phyloP scores from a whole-genome alignment of 2,888 invertebrate genomes.

The Adelognathus sp. region DNA sequence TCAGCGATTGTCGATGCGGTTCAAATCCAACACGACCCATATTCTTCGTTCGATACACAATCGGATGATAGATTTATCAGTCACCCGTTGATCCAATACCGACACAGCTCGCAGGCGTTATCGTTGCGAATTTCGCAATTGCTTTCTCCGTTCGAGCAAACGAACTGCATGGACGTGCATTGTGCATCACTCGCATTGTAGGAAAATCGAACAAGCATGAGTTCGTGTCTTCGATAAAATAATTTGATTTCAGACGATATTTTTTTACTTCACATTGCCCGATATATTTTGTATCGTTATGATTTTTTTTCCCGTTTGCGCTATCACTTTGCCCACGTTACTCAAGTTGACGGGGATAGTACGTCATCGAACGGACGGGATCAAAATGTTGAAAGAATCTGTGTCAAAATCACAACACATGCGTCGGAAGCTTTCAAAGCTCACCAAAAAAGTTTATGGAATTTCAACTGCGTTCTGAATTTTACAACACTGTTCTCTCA shows the following conservation, averaged over 20 bases:
- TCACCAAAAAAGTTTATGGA: too few relatives aligned
- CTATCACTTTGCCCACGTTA: too few relatives aligned
- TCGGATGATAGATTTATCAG: constrained; percentile 34
- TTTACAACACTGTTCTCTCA: too few relatives aligned
- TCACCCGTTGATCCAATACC: constrained; percentile 56
- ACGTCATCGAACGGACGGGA: too few relatives aligned
- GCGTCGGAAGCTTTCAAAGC: too few relatives aligned
- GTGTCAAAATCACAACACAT: too few relatives aligned
- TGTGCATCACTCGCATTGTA: background rate
- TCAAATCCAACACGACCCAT: constrained; percentile 12
- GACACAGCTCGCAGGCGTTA: constrained; percentile 30
- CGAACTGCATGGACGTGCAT: background rate
- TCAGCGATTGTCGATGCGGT: constrained; percentile 1
- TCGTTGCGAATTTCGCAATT: constrained; percentile 1
- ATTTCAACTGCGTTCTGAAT: too few relatives aligned
- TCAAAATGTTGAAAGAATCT: too few relatives aligned
- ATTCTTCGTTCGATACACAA: constrained; percentile 35
- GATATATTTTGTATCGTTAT: too few relatives aligned
- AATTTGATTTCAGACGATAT: background rate
- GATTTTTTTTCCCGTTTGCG: too few relatives aligned
- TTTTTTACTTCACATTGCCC: too few relatives aligned
- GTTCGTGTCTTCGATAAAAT: background rate
- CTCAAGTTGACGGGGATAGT: too few relatives aligned
- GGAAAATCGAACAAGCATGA: background rate
- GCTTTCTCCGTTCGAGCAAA: background rate